Base-by-base conservation (phyloP, 2,888 invertebrate species). In the Chorisops tibialis region DNA sequence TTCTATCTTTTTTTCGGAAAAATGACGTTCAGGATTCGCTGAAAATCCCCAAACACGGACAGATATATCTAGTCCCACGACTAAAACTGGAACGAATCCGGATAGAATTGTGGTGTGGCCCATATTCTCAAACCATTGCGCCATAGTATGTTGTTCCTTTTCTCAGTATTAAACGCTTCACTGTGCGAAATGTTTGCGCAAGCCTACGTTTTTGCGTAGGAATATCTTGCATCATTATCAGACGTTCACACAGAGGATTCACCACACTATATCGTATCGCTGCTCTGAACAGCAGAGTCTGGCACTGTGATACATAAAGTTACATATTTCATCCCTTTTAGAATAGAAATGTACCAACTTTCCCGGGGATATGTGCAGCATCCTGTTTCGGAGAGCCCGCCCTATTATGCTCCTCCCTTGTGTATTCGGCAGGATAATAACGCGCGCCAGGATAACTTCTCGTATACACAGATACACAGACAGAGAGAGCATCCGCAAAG, bases 341-440 rank as follows among this genome's bases (percentile, higher is more conserved):
- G 47, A 12, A 30, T 18, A 4, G 45, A 18, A 47, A 5, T 19
- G 19, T n/a, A n/a, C n/a, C n/a, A 47, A 47, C 47, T 18, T 47
- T 21, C 19, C 47, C 30, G 30, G 30, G 30, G 30, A 59, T 35
- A 47, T 60, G 39, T 30, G 56, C 39, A 64, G 60, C 60, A 64
- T 64, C 62, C 59, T 49, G 35, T 62, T 63, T 65, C 65, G 65
- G n/a, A n/a, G n/a, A 66, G 63, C 65, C 66, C 68, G 68, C 68
- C 68, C 68, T 64, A 65, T 63, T 61, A 62, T 62, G 68, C 68
- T 66, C 67, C 68, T 67, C 68, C 68, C 67, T 61, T 43, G 61
- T 63, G 60, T 59, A 56, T 56, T 56, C 39, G 41, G 43, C 56
- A 56, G 30, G 43, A n/a, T n/a, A 30, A 43, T 56, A 43, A 43